These are phyloP conservation scores for Philopotamus ludificatus DNA, from an alignment of 1,140 invertebrate species.

Conservation along the genomic window DNA sequence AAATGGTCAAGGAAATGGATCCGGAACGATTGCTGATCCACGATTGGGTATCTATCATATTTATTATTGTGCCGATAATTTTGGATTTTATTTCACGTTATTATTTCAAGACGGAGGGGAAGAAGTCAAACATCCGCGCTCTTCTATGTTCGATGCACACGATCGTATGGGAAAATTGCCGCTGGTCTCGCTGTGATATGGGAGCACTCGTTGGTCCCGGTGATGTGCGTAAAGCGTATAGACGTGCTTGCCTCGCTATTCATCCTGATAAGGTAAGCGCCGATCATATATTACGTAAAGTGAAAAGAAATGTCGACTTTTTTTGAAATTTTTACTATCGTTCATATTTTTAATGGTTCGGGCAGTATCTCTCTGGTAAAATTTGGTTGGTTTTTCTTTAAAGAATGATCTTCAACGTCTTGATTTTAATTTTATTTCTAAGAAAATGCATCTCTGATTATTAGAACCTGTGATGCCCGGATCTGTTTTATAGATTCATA, in stretches of 20 bases:
- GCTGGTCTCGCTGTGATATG: conserved; percentile 93
- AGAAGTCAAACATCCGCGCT: conserved; percentile 94
- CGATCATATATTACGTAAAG: too few relatives aligned
- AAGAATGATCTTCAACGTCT: too few relatives aligned
- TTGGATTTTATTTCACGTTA: neutral
- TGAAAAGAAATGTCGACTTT: neutral
- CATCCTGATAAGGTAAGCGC: conserved; percentile 94
- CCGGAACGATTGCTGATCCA: conserved; percentile 85
- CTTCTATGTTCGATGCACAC: conserved; percentile 91
- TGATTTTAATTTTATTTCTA: too few relatives aligned
- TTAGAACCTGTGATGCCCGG: too few relatives aligned
- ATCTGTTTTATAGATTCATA: too few relatives aligned
- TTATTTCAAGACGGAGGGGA: conserved; percentile 80
- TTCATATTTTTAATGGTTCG: too few relatives aligned
- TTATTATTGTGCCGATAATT: conserved; percentile 3
- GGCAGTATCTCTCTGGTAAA: conserved; percentile 8
- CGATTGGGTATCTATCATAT: conserved; percentile 64
- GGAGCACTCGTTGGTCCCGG: conserved; percentile 83
- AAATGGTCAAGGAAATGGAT: conserved; percentile 84
- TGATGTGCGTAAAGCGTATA: conserved; percentile 95
- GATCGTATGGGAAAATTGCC: conserved; percentile 90
- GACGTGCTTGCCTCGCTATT: conserved; percentile 92
- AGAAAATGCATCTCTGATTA: too few relatives aligned
- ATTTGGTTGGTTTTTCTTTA: too few relatives aligned
- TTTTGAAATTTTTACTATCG: too few relatives aligned